These are phyloP conservation scores for Lota lota DNA, from an alignment of 2,113 vertebrate species.

Conservation along the genomic window DNA sequence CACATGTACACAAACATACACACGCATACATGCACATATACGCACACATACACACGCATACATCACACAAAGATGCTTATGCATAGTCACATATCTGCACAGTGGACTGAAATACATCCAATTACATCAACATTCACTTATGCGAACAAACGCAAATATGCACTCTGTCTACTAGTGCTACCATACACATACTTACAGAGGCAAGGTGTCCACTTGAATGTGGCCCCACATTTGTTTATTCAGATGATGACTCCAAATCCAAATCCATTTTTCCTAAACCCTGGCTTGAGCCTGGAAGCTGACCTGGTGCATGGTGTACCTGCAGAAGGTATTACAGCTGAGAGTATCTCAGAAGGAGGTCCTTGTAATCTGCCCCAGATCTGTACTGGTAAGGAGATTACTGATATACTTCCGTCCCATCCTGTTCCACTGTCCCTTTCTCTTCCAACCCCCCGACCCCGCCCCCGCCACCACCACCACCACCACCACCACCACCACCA, in stretches of 20 bases:
- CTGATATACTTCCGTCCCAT: conserved; percentile 50
- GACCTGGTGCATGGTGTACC: conserved; percentile 43
- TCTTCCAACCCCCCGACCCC: conserved; percentile 45
- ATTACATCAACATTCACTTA: too few relatives aligned
- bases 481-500: background rate
- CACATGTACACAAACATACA: too few relatives aligned
- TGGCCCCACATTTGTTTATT: conserved; percentile 3
- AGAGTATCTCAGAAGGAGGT: conserved; percentile 57
- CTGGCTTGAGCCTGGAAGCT: conserved; percentile 30
- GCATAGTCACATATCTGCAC: too few relatives aligned
- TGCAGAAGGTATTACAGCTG: conserved; percentile 49
- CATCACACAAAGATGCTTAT: too few relatives aligned
- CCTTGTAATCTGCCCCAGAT: conserved; percentile 72
- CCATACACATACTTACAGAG: too few relatives aligned
- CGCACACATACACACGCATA: too few relatives aligned
- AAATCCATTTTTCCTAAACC: background rate
- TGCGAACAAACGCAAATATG: background rate
- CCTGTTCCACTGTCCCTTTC: conserved; percentile 48
- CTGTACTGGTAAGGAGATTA: conserved; percentile 74
- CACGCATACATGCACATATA: too few relatives aligned
- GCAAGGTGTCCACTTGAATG: background rate
- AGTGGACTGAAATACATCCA: too few relatives aligned
- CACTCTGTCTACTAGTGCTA: background rate
- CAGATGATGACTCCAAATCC: conserved; percentile 13
- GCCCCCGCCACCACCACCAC: background rate